Conservation (phyloP, 2,888 invertebrate genomes). For the Panorpa germanica region DNA sequence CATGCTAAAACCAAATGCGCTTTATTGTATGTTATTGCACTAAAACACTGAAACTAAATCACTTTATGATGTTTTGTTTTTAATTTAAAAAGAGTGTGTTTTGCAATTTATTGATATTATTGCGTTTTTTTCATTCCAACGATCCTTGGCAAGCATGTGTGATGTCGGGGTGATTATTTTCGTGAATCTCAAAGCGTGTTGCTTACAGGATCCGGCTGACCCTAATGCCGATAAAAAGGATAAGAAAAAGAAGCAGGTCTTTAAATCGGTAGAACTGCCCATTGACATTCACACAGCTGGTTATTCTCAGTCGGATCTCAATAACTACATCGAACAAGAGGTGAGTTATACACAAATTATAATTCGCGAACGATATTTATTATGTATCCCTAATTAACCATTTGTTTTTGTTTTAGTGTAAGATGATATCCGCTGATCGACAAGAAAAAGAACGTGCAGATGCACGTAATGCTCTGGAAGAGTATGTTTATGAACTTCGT, state of each 20-base stretch:
- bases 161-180: slow-evolving; percentile 12
- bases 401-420: slow-evolving; percentile 30
- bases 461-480: slow-evolving; percentile 92
- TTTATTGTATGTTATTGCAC: too few relatives aligned
- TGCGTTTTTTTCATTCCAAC: slow-evolving; percentile 6
- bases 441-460: slow-evolving; percentile 91
- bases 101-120: slow-evolving; percentile 2
- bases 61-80: too few relatives aligned
- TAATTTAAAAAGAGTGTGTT: too few relatives aligned
- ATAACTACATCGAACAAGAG: slow-evolving; percentile 62
- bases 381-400: slow-evolving; percentile 4
- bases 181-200: too few relatives aligned
- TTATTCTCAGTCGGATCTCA: slow-evolving; percentile 48
- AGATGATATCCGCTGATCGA: slow-evolving; percentile 70
- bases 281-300: slow-evolving; percentile 61
- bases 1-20: too few relatives aligned
- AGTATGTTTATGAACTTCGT: slow-evolving; percentile 93
- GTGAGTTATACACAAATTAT: slow-evolving; percentile 22
- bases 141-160: slow-evolving; percentile 11
- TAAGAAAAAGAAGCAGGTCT: slow-evolving; percentile 54
- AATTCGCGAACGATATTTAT: slow-evolving; percentile 2
- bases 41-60: too few relatives aligned
- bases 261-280: slow-evolving; percentile 69
- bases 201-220: slow-evolving; percentile 27
- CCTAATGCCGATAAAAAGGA: slow-evolving; percentile 40